These are phyloP conservation scores for Zoanthus gigantus DNA, from an alignment of 92 coral and sea anemone genomes.

Conservation along the genomic window DNA sequence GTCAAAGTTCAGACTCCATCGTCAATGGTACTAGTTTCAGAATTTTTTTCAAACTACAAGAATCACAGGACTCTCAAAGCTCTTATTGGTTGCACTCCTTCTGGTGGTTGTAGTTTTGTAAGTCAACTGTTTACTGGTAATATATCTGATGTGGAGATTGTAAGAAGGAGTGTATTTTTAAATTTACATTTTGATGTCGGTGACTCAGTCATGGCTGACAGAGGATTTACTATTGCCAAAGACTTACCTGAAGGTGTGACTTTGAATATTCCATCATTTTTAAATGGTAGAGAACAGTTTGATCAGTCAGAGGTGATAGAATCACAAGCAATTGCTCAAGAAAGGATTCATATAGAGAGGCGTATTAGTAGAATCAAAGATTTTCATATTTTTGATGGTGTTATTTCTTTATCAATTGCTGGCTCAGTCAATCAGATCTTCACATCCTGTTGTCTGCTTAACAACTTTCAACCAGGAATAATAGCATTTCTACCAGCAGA, in stretches of 20 bases:
- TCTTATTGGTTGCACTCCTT: neutral
- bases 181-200: neutral
- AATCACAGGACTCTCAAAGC: neutral
- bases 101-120: neutral
- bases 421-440: constrained; percentile 19
- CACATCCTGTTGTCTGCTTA: constrained; percentile 17
- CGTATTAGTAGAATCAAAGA: neutral
- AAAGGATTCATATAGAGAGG: neutral
- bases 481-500: neutral
- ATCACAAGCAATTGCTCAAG: neutral
- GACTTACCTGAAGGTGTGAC: neutral
- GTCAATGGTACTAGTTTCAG: neutral
- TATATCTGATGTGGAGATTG: neutral
- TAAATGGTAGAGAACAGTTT: neutral
- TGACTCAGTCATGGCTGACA: constrained; percentile 6
- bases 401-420: constrained; percentile 18
- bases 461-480: constrained; percentile 31
- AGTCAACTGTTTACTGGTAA: neutral
- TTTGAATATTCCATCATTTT: neutral
- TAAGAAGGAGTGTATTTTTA: neutral
- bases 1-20: neutral
- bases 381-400: constrained; percentile 21
- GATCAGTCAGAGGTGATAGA: neutral
- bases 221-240: neutral
- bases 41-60: neutral